Conservation (phyloP, 2,113 vertebrate genomes). For the Vanacampus margaritifer region DNA sequence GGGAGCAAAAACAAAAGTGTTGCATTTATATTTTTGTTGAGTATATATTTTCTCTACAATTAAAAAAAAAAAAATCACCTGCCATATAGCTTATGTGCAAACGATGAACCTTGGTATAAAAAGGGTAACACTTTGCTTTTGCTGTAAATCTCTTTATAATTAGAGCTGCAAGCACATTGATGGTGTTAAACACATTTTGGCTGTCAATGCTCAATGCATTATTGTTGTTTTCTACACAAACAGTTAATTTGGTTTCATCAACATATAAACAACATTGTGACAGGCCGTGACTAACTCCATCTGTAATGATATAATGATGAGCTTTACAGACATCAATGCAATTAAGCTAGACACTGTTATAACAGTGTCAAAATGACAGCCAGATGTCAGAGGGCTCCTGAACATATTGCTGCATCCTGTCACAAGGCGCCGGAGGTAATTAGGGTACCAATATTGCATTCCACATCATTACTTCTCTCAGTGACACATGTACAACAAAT, state of each 20-base stretch:
- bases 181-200: not conserved
- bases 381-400: not conserved
- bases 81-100: too few relatives aligned
- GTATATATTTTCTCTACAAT: too few relatives aligned
- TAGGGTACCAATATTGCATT: not conserved
- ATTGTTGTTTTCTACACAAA: not conserved
- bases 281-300: not conserved
- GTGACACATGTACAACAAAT: not conserved
- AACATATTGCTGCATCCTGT: slow-evolving; percentile 1
- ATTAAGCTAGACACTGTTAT: not conserved
- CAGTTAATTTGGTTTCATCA: not conserved
- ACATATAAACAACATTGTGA: not conserved
- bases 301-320: not conserved
- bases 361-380: slow-evolving; percentile 1
- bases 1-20: too few relatives aligned
- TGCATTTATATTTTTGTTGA: too few relatives aligned
- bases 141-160: not conserved
- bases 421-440: not conserved
- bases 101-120: not conserved
- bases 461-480: not conserved
- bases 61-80: too few relatives aligned
- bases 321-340: not conserved
- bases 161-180: not conserved
- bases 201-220: not conserved
- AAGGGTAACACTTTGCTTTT: not conserved